A percentile compares a stretch with the other conserved stretches of the same genome.
Conservation (phyloP, 2,113 vertebrate species). For the Oenanthe oenanthe region DNA sequence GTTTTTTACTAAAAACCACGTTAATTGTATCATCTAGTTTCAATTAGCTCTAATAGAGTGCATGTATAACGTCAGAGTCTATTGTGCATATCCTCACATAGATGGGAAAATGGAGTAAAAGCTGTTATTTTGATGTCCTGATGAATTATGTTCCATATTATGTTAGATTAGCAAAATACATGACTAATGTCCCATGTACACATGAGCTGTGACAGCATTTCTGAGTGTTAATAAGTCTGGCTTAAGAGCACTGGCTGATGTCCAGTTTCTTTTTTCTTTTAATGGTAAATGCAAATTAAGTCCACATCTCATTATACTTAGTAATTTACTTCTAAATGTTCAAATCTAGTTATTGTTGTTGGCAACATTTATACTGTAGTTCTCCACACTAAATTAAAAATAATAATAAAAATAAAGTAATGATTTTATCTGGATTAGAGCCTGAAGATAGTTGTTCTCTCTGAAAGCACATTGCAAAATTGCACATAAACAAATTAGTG, state of each 20-base stretch:
- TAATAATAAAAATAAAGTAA: conserved; percentile 26
- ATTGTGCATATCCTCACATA: conserved; percentile 76
- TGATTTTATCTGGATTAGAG: neutral
- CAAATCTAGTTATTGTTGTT: conserved; percentile 38
- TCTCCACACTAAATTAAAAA: conserved; percentile 7
- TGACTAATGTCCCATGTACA: conserved; percentile 81
- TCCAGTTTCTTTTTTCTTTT: conserved; percentile 64
- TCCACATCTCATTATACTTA: conserved; percentile 60
- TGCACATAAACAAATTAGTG: neutral
- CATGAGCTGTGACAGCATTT: conserved; percentile 73
- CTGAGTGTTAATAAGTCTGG: conserved; percentile 82
- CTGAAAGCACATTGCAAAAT: neutral
- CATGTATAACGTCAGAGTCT: conserved; percentile 72
- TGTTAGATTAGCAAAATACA: conserved; percentile 81
- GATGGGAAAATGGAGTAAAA: conserved; percentile 74
- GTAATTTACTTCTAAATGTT: conserved; percentile 59
- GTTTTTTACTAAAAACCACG: conserved; percentile 73
- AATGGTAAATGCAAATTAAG: conserved; percentile 65
- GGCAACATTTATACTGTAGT: conserved; percentile 16
- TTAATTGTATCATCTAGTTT: conserved; percentile 82
- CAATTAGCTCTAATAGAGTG: conserved; percentile 79
- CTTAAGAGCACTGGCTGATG: conserved; percentile 73
- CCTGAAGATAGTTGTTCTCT: conserved; percentile 9
- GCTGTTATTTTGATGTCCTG: conserved; percentile 82
- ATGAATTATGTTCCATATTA: conserved; percentile 83